Base-by-base conservation (phyloP, 2,113 vertebrate species). In the Osmerus eperlanus region DNA sequence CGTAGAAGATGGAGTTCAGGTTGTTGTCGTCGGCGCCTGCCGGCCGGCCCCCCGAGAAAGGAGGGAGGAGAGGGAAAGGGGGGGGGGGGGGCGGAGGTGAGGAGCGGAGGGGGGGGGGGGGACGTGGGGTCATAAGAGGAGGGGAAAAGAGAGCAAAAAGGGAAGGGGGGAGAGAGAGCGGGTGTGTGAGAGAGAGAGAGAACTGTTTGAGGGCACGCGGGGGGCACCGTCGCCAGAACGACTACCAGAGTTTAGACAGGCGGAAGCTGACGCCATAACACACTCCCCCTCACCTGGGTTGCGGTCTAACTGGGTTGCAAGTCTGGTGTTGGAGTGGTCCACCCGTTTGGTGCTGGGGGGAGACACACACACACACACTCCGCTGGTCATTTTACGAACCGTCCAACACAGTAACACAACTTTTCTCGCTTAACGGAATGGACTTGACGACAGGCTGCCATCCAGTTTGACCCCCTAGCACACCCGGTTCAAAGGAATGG, bases 1-100 rank as follows among this genome's bases (percentile, higher is more conserved):
- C 95, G 0, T 96, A 96, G 89, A 96, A 96, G 77, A 96, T 96
- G 0, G 95, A 96, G 85, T 96, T 96, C 75, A 96, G 89, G 74
- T 96, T 96, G 89, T 96, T 96, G 89, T 96, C 95, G 0, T 96
- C 95, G 0, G 95, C 94, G 28, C 95, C 95, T 96, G 63, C 0
- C 9, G 2, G 2, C 25, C 25, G 21, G 21, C 21, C 21, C 21
- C 25, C 25, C 25, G 25, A 28, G 2, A 28, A 28, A 28, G 25
- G 25, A 28, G 25, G 25, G 2, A 28, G 25, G 25, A 28, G 25
- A 28, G 25, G 25, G 2, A 28, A 28, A 16, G 11, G 16, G 16
- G 23, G 6, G 16, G n/a, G 36, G 18, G 58, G 4, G n/a, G 11
- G 16, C 14, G 65, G 9, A 47, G 0, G 13, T 69, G 12, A 32